Conservation (phyloP, 1,140 invertebrate genomes). For the Listronotus oregonensis region DNA sequence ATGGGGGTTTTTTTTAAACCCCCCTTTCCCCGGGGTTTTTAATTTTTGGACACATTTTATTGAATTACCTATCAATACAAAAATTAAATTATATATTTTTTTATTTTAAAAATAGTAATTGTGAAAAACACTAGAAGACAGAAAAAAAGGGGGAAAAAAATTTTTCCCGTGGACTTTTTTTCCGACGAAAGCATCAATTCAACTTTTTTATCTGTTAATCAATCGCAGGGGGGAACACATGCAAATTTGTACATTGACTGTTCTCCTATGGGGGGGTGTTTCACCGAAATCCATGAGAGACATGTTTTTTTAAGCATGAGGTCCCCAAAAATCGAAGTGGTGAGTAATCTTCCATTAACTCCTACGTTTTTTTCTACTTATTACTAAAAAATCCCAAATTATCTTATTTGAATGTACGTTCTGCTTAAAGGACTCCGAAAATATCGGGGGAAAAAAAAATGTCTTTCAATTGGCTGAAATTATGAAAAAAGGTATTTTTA, state of each 20-base stretch:
- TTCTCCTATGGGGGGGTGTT: slow-evolving; percentile 60
- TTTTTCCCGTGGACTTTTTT: slow-evolving; percentile 61
- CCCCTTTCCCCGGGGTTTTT: too few relatives aligned
- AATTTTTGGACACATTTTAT: too few relatives aligned
- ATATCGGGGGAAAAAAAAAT: too few relatives aligned
- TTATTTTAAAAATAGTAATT: slow-evolving; percentile 66
- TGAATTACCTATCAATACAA: too few relatives aligned
- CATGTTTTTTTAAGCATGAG: slow-evolving; percentile 54
- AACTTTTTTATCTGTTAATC: slow-evolving; percentile 62
- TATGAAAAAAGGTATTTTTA: too few relatives aligned
- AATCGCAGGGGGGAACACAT: slow-evolving; percentile 59
- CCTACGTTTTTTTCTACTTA: too few relatives aligned
- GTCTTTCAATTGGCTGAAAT: too few relatives aligned
- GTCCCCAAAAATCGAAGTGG: slow-evolving; percentile 53
- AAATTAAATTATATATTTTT: too few relatives aligned
- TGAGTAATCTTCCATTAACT: slow-evolving; percentile 47
- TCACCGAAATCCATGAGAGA: slow-evolving; percentile 59
- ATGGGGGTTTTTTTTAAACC: too few relatives aligned
- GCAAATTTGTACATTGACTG: slow-evolving; percentile 66
- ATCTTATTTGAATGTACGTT: too few relatives aligned
- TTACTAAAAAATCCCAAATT: too few relatives aligned
- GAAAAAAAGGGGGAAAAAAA: slow-evolving; percentile 57
- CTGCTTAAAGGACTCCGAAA: too few relatives aligned
- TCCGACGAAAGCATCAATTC: slow-evolving; percentile 57
- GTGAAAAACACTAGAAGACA: slow-evolving; percentile 63